Conservation (phyloP, 2,888 invertebrate genomes). For the Xanthia icteritia region DNA sequence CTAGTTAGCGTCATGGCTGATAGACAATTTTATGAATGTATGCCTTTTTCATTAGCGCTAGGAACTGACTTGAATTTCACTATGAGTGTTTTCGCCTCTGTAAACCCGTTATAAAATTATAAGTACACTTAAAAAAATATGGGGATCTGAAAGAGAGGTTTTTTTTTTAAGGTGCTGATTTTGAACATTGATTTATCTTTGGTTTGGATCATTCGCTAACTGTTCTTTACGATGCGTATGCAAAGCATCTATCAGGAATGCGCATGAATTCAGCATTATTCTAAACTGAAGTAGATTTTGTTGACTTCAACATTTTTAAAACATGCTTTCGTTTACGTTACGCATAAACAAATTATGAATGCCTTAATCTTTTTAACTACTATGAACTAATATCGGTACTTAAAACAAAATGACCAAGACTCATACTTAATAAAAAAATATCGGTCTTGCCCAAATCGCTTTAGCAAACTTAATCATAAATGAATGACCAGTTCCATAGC, state of each 20-base stretch:
- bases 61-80: slow-evolving; percentile 2
- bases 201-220: neutral
- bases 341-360: neutral
- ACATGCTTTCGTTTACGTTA: neutral
- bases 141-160: too few species aligned
- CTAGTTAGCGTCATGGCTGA: slow-evolving; percentile 76
- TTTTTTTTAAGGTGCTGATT: neutral
- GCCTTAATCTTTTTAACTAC: neutral
- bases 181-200: neutral
- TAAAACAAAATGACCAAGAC: neutral
- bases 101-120: neutral
- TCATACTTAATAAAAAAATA: neutral
- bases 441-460: neutral
- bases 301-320: neutral
- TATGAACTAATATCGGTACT: neutral
- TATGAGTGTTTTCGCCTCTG: neutral
- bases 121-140: neutral
- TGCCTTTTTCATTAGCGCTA: slow-evolving; percentile 16
- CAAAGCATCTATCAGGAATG: slow-evolving; percentile 20
- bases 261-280: slow-evolving; percentile 8
- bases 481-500: slow-evolving; percentile 32
- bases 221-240: neutral
- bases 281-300: too few species aligned
- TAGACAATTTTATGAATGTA: slow-evolving; percentile 69
- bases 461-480: slow-evolving; percentile 8